A percentile compares a stretch with the other conserved stretches of the same genome.
Conservation (phyloP, 2,113 vertebrate species). For the Osmerus mordax region DNA sequence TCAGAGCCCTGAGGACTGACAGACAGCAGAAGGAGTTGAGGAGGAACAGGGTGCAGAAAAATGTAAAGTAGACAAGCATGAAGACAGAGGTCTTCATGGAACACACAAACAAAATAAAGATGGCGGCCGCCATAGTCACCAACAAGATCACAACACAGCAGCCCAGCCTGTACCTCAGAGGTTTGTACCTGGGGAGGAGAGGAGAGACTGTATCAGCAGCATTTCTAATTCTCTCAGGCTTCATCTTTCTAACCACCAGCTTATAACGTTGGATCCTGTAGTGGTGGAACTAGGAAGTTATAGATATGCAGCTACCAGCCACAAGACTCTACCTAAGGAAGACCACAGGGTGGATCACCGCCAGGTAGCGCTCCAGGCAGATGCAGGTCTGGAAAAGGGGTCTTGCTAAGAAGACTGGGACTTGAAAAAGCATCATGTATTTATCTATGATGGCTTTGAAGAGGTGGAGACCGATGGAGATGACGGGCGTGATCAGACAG, state of each 20-base stretch:
- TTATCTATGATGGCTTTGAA: too few species aligned
- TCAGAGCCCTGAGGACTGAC: neutral
- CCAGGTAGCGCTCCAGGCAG: constrained; percentile 3
- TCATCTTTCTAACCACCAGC: too few species aligned
- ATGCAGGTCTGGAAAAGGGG: neutral
- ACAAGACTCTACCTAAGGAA: neutral
- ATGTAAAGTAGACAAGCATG: neutral
- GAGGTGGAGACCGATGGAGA: neutral
- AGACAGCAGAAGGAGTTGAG: neutral
- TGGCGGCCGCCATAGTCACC: neutral
- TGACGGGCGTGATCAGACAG: neutral
- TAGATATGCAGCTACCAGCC: too few species aligned
- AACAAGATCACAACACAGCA: neutral
- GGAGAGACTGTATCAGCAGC: too few species aligned
- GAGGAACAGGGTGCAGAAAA: neutral
- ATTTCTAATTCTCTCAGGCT: too few species aligned
- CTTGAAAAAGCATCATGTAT: too few species aligned
- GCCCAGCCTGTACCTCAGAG: neutral
- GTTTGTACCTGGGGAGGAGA: neutral
- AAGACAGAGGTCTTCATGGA: neutral
- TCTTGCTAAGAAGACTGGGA: neutral
- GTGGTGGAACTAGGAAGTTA: too few species aligned
- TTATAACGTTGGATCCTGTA: too few species aligned
- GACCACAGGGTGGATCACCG: constrained; percentile 1
- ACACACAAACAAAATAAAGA: neutral